These are phyloP conservation scores for Scytalopus superciliaris DNA, from an alignment of 2,113 vertebrate species.

Conservation along the genomic window DNA sequence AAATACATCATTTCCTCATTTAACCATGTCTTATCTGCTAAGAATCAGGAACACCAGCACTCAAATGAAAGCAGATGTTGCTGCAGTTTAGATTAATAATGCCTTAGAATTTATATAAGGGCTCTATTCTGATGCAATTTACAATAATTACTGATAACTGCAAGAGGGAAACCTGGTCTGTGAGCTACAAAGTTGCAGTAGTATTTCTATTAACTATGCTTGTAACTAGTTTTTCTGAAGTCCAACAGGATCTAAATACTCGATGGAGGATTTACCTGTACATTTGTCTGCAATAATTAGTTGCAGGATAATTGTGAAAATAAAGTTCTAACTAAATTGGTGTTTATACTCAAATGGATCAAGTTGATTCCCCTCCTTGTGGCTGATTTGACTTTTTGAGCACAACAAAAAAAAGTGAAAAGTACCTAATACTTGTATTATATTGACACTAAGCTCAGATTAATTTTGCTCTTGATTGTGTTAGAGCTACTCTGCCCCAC, in stretches of 20 bases:
- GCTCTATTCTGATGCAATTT: neutral
- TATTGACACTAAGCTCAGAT: neutral
- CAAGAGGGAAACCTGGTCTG: neutral
- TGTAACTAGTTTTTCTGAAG: neutral
- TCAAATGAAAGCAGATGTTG: neutral
- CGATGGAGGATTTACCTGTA: neutral
- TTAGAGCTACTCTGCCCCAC: neutral
- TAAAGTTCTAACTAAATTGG: neutral
- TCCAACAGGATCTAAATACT: neutral
- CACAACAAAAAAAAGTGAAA: neutral
- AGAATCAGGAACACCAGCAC: neutral
- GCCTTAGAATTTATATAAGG: neutral
- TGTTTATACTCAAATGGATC: neutral
- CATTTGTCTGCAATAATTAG: neutral
- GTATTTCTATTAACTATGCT: neutral
- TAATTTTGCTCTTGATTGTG: neutral
- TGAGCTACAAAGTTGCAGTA: neutral
- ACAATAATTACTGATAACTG: neutral
- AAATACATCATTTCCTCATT: neutral
- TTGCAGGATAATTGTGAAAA: neutral
- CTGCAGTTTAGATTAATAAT: neutral
- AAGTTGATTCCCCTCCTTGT: neutral
- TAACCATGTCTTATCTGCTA: neutral
- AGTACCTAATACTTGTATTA: neutral
- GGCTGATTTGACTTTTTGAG: neutral